Percentiles rank a stretch among this genome's conserved stretches.
phyloP scores from a whole-genome alignment of 2,113 vertebrate species.

The Corythornis vintsioides region DNA sequence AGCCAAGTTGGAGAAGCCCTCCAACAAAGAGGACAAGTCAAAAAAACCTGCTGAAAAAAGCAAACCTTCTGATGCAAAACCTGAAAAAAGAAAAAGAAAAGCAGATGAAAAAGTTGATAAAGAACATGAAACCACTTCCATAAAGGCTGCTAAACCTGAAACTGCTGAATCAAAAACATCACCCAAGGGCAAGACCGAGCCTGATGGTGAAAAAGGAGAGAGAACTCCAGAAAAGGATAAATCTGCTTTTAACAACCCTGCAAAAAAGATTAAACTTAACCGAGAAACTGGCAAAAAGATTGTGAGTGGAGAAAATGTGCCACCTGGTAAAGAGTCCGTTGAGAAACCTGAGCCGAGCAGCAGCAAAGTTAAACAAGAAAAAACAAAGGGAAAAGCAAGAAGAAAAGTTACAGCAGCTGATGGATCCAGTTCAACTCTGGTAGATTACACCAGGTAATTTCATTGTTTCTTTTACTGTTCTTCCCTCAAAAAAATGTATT shows the following conservation, averaged over 20 bases:
- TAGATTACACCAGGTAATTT: constrained; percentile 86
- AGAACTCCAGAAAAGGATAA: constrained; percentile 78
- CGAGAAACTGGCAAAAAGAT: constrained; percentile 89
- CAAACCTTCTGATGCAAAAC: constrained; percentile 77
- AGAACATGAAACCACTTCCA: constrained; percentile 66
- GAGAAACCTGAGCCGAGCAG: constrained; percentile 73
- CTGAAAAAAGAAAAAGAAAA: constrained; percentile 85
- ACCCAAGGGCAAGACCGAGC: constrained; percentile 77
- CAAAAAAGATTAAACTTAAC: constrained; percentile 95
- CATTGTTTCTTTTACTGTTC: neutral
- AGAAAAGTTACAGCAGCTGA: constrained; percentile 78
- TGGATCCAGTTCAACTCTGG: constrained; percentile 70
- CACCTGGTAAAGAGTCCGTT: constrained; percentile 67
- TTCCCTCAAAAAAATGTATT: neutral
- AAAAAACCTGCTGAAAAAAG: constrained; percentile 79
- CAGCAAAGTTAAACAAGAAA: constrained; percentile 78
- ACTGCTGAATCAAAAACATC: constrained; percentile 73
- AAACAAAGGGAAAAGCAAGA: constrained; percentile 76
- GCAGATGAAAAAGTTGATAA: constrained; percentile 80
- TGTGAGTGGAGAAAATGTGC: constrained; percentile 71
- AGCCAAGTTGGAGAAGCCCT: constrained; percentile 71
- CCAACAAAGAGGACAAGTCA: constrained; percentile 80
- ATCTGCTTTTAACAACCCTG: constrained; percentile 73
- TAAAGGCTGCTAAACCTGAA: constrained; percentile 77
- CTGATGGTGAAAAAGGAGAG: constrained; percentile 75